phyloP scores from a whole-genome alignment of 2,113 vertebrate genomes.

The Bos javanicus region DNA sequence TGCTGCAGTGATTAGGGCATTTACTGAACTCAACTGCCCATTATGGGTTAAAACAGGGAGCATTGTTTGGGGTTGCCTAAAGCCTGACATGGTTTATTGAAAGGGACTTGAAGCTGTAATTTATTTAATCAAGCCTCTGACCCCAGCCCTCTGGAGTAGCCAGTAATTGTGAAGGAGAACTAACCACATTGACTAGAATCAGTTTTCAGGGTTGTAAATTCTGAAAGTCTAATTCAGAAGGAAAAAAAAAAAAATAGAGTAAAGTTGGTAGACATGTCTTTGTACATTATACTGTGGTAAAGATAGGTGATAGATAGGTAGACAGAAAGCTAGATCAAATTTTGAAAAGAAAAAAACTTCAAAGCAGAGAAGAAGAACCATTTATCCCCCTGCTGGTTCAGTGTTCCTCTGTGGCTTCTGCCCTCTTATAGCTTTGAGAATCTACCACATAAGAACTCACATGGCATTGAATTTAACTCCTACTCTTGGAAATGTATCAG shows the following conservation, averaged over 20 bases:
- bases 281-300: not conserved
- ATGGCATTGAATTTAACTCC: not conserved
- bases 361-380: not conserved
- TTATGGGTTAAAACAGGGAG: constrained; percentile 84
- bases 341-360: not conserved
- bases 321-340: not conserved
- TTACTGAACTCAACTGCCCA: constrained; percentile 85
- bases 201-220: constrained; percentile 75
- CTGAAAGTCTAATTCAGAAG: constrained; percentile 64
- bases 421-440: not conserved
- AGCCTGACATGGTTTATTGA: constrained; percentile 85
- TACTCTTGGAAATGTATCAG: not conserved
- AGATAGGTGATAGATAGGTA: not conserved
- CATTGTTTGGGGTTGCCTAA: constrained; percentile 84
- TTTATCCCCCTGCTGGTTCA: not conserved
- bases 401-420: not conserved
- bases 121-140: constrained; percentile 85
- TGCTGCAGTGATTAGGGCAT: constrained; percentile 83
- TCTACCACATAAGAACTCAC: not conserved
- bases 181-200: constrained; percentile 71
- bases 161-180: constrained; percentile 72
- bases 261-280: constrained; percentile 1
- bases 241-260: not conserved
- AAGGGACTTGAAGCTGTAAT: constrained; percentile 80
- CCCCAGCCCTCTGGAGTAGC: constrained; percentile 80